Base-by-base conservation (phyloP, 2,797 vertebrate species). In the Ciconia nigra region DNA sequence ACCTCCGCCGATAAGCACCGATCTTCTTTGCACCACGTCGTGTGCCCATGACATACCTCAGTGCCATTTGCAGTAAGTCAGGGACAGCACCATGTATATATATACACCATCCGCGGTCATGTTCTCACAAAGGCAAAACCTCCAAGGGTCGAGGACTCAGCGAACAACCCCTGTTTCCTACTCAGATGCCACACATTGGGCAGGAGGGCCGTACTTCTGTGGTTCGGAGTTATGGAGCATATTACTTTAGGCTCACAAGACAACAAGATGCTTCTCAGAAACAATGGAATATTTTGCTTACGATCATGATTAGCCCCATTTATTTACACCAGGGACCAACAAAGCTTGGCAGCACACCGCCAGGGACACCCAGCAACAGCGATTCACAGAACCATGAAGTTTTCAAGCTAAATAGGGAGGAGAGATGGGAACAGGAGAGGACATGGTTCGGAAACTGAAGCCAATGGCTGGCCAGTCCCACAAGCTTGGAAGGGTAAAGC, bases 31-130 rank as follows among this genome's bases (percentile, higher is more conserved):
- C 10, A 18, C 21, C 81, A 16, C 1, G 2, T 2, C 0, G 0
- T 3, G 0, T 14, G 24, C 13, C 49, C 16, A 3, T 5, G 15
- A 69, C 1, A 0, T 5, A 54, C 47, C 51, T 87, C 55, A 19
- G 65, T 4, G 3, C 10, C 26, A 14, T 4, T 1, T 28, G 13
- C 39, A 81, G 55, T 16, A 24, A 35, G 55, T 29, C 66, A 66
- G 33, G 46, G n/a, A 52, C 44, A 49, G 74, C 52, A 78, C 29
- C 55, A 13, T 1, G 13, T 16, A 17, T 2, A 41, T 3, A 18
- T 3, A 11, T 15, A 49, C 14, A 51, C 2, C 26, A 17, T 22
- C 37, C 0, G 0, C 0, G 1, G 37, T 12, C 42, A 55, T 7
- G 12, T 44, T 52, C 77, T 87, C 3, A 0, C 52, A 70, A 57